Conservation (phyloP, 2,113 vertebrate genomes). For the Phyllostomus discolor region DNA sequence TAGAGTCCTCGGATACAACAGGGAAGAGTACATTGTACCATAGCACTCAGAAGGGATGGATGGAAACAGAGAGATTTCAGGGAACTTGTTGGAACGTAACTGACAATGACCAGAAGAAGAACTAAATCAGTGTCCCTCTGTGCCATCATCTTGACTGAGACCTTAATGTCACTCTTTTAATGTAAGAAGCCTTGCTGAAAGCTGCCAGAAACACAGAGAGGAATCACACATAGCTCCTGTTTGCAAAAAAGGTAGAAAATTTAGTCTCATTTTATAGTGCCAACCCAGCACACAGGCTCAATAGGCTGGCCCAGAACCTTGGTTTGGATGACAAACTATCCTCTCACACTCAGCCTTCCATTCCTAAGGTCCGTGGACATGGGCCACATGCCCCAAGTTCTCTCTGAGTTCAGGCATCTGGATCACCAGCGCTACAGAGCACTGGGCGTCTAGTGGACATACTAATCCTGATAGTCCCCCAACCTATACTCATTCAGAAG, state of each 20-base stretch:
- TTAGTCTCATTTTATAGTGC: background rate
- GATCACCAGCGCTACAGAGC: background rate
- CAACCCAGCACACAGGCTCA: background rate
- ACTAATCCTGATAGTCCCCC: background rate
- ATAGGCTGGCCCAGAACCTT: background rate
- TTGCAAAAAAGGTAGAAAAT: background rate
- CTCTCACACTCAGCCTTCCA: background rate
- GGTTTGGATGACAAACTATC: background rate
- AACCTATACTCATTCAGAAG: background rate
- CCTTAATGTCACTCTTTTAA: background rate
- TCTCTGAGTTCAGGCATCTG: background rate
- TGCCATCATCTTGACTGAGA: background rate
- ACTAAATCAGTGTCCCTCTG: background rate
- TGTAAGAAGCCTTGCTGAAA: background rate
- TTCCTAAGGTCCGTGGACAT: background rate
- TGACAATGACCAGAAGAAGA: background rate
- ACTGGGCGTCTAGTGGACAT: background rate
- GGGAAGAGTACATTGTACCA: background rate
- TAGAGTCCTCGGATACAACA: background rate
- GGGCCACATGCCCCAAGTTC: too few species aligned
- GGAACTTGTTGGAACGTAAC: background rate
- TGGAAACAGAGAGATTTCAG: background rate
- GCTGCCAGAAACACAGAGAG: background rate
- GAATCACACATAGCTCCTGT: background rate
- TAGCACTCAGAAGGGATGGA: background rate